These are phyloP conservation scores for Chrysomela aeneicollis DNA, from an alignment of 2,888 invertebrate species.

Conservation along the genomic window DNA sequence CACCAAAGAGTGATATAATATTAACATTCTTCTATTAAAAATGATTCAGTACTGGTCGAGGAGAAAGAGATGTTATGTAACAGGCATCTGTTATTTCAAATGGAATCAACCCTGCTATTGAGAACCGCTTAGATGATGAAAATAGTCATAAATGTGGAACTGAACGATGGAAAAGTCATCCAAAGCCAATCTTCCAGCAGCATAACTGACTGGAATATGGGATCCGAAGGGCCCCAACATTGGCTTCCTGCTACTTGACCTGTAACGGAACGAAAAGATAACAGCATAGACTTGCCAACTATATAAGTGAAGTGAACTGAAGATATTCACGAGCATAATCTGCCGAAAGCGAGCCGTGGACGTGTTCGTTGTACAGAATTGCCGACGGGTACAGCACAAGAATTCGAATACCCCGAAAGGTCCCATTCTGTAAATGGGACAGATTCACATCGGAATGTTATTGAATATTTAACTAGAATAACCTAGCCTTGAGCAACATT, in stretches of 20 bases:
- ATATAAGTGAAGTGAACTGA: slow-evolving; percentile 61
- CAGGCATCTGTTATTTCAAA: too few species aligned
- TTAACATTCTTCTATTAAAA: too few species aligned
- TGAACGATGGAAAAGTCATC: not conserved
- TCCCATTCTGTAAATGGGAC: slow-evolving; percentile 51
- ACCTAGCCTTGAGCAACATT: not conserved
- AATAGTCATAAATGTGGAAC: not conserved
- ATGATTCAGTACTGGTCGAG: too few species aligned
- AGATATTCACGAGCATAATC: slow-evolving; percentile 60
- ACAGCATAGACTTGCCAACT: slow-evolving; percentile 55
- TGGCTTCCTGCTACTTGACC: slow-evolving; percentile 18
- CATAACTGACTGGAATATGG: not conserved
- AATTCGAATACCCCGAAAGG: slow-evolving; percentile 59
- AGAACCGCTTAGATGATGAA: slow-evolving; percentile 61
- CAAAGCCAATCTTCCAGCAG: not conserved
- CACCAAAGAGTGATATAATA: too few species aligned
- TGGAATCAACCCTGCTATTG: too few species aligned
- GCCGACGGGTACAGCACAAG: slow-evolving; percentile 50
- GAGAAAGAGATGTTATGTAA: too few species aligned
- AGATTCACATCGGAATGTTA: slow-evolving; percentile 56
- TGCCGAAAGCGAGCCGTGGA: slow-evolving; percentile 57
- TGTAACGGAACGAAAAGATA: slow-evolving; percentile 51
- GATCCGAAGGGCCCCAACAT: not conserved
- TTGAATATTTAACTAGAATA: slow-evolving; percentile 7
- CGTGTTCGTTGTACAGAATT: slow-evolving; percentile 59